A percentile compares a stretch with the other conserved stretches of the same genome.
These are phyloP conservation scores for Epinephelus moara DNA, from an alignment of 2,113 vertebrate species.

Conservation along the genomic window DNA sequence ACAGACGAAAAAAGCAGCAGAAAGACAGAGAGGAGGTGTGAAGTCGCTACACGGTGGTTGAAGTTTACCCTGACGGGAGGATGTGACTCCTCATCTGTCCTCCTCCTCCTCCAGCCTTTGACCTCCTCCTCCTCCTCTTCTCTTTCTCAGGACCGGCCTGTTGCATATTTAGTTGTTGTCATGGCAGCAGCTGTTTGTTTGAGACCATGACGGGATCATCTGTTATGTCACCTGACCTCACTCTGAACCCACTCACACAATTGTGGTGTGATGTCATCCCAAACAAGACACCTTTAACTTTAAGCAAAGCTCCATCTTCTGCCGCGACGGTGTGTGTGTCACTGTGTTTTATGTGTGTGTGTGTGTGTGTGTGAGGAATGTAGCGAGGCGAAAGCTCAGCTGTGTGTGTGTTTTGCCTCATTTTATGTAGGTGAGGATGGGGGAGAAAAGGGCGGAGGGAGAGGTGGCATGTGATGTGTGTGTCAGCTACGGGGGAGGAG, in stretches of 20 bases:
- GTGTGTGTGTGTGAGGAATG: conserved; percentile 35
- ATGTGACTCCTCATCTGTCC: conserved; percentile 64
- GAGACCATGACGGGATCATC: conserved; percentile 68
- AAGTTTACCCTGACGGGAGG: conserved; percentile 45
- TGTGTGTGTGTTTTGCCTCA: conserved; percentile 1
- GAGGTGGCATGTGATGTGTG: conserved; percentile 58
- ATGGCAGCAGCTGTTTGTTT: conserved; percentile 72
- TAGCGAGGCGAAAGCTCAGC: conserved; percentile 4
- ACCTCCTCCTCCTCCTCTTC: conserved; percentile 46
- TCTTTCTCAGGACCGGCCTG: conserved; percentile 26
- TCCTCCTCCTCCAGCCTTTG: conserved; percentile 62
- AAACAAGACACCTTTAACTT: conserved; percentile 50
- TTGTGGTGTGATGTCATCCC: conserved; percentile 57
- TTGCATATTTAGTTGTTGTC: conserved; percentile 72
- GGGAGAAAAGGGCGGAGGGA: conserved; percentile 12
- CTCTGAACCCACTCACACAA: conserved; percentile 64
- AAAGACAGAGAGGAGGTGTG: conserved; percentile 32
- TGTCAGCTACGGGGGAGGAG: conserved; percentile 48
- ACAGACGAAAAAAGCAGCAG: conserved; percentile 34
- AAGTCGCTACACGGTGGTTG: neutral
- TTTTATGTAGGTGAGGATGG: conserved; percentile 35
- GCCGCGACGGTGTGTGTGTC: conserved; percentile 15
- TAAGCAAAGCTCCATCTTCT: conserved; percentile 3
- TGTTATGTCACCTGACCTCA: conserved; percentile 79
- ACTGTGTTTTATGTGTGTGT: neutral